Conservation (phyloP, 2,888 invertebrate genomes). For the Malthinus flaveolus region DNA sequence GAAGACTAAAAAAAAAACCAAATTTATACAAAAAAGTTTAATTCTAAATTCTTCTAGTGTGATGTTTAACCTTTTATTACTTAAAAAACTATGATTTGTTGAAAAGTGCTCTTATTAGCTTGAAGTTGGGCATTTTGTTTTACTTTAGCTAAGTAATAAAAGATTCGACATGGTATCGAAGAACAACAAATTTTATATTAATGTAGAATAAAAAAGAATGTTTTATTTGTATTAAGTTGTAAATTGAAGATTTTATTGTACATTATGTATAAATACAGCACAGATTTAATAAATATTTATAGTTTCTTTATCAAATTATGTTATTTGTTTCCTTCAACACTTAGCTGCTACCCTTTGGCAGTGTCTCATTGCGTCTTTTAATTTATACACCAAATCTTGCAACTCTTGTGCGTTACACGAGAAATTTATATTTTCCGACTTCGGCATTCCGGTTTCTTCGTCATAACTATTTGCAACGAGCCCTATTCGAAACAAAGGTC, state of each 20-base stretch:
- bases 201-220: constrained; percentile 23
- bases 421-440: constrained; percentile 59
- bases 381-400: constrained; percentile 68
- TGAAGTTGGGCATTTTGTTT: too few relatives aligned
- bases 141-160: too few relatives aligned
- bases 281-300: constrained; percentile 54
- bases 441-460: constrained; percentile 50
- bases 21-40: too few relatives aligned
- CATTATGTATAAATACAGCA: constrained; percentile 53
- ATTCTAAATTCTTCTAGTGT: too few relatives aligned
- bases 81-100: too few relatives aligned
- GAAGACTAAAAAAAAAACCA: too few relatives aligned
- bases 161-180: too few relatives aligned
- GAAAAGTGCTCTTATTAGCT: too few relatives aligned
- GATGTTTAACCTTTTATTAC: too few relatives aligned
- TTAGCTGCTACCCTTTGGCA: constrained; percentile 58
- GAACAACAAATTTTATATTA: constrained; percentile 21
- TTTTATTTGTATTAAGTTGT: constrained; percentile 39
- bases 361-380: constrained; percentile 67
- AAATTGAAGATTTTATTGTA: constrained; percentile 51
- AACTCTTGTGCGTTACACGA: constrained; percentile 66
- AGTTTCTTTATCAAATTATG: constrained; percentile 39
- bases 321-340: constrained; percentile 17
- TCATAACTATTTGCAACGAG: constrained; percentile 46
- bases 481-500: constrained; percentile 50